These are phyloP conservation scores for Sinotaia quadrata DNA, from an alignment of 2,888 invertebrate species.

Conservation along the genomic window DNA sequence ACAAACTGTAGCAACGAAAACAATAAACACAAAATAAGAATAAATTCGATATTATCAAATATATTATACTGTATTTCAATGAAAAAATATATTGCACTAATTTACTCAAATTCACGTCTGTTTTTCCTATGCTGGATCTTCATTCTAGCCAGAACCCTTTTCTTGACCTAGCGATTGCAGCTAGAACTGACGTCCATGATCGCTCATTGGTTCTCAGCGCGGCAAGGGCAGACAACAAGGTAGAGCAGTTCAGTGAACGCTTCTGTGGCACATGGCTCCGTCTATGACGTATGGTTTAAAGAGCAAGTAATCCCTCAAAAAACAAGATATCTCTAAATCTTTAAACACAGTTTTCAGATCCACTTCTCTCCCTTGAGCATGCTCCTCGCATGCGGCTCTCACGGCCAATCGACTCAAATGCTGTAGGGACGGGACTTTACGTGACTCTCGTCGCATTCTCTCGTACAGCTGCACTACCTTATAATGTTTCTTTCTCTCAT, in stretches of 20 bases:
- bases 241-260: not conserved
- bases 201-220: too few relatives aligned
- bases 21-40: too few relatives aligned
- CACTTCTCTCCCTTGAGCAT: not conserved
- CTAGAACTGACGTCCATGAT: too few relatives aligned
- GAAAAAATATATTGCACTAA: too few relatives aligned
- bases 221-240: too few relatives aligned
- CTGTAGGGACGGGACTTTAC: constrained; percentile 38
- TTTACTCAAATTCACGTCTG: too few relatives aligned
- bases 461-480: constrained; percentile 28
- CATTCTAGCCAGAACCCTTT: too few relatives aligned
- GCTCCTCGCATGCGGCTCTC: constrained; percentile 30
- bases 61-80: too few relatives aligned
- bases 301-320: constrained; percentile 41
- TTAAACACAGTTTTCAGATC: constrained; percentile 23
- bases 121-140: too few relatives aligned
- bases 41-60: too few relatives aligned
- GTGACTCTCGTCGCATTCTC: constrained; percentile 24
- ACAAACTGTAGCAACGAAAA: too few relatives aligned
- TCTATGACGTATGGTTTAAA: constrained; percentile 30
- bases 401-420: constrained; percentile 40
- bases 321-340: constrained; percentile 38
- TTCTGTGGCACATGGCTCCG: not conserved
- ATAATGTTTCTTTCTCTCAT: constrained; percentile 21
- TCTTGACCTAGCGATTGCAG: too few relatives aligned